Base-by-base conservation (phyloP, 2,888 invertebrate species). In the Tortrix viridana region DNA sequence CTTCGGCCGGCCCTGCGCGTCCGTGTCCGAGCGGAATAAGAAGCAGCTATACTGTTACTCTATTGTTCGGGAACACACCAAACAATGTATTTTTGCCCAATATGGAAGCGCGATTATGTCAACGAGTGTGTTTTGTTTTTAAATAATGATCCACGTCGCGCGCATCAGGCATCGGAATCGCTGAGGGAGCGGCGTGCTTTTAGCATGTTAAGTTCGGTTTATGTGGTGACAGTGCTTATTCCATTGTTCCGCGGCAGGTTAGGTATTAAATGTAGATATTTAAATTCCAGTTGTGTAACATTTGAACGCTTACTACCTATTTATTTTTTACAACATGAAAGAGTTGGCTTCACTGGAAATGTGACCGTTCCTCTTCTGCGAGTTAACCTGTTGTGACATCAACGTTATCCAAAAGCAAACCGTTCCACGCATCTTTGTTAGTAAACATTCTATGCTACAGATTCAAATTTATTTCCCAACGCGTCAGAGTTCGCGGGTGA, bases 1-100 rank as follows among this genome's bases (percentile, higher is more conserved):
- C 81, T 80, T 80, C 78, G 79, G 80, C 76, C 81, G 75, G 75
- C 77, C 75, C 77, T 72, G 74, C 71, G 81, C 76, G 86, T 86
- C 84, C 85, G 85, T 85, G 85, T 88, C 88, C 89, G 88, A 82
- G 79, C 87, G 88, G 90, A 90, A 90, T 91, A 89, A 89, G 89
- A 91, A 92, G 75, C 85, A 89, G 87, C 74, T 82, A 80, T 89
- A 90, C 89, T 85, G 90, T 90, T 89, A 81, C 81, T 84, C 87
- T 85, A 89, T 90, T 90, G 89, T 91, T 85, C 81, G 75, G 75
- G 80, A 78, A 88, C 85, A 85, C 82, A 85, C 84, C 76, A 77
- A 87, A 89, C 89, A 88, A 86, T 89, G 90, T 90, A 84, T 88
- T 88, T 89, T 88, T 77, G 84, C 86, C 88, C 82, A 88, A 89